Evolutionary conservation across 2,113 vertebrate species (phyloP).

Genomic region (Deroptyus accipitrinus): DNA sequence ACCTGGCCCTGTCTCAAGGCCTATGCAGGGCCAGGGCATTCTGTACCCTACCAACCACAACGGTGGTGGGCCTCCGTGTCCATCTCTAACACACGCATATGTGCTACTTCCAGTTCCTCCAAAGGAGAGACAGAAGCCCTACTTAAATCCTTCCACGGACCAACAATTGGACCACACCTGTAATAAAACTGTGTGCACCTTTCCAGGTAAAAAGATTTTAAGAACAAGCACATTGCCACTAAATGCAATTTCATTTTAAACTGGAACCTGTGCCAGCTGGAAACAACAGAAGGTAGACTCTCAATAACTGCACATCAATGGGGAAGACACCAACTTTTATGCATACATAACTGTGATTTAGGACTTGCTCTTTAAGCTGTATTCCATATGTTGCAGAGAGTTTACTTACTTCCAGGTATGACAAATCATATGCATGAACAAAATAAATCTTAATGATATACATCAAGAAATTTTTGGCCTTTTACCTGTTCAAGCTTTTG

Average conservation of each 20-base stretch:
- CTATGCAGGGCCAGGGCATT: not conserved
- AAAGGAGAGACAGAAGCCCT: not conserved
- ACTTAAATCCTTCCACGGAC: not conserved
- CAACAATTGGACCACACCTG: not conserved
- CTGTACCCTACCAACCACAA: not conserved
- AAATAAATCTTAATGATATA: not conserved
- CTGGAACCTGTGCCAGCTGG: not conserved
- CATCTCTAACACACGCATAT: not conserved
- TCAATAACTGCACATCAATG: not conserved
- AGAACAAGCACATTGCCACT: not conserved
- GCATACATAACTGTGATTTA: rapidly evolving
- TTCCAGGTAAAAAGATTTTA: not conserved
- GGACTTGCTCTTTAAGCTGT: not conserved
- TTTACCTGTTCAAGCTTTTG: slow-evolving; percentile 88
- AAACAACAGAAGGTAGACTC: not conserved
- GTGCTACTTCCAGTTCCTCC: not conserved
- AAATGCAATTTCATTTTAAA: not conserved
- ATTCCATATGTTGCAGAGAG: not conserved
- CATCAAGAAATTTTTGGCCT: not conserved
- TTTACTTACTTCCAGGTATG: not conserved
- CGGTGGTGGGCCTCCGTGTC: not conserved
- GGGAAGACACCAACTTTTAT: not conserved
- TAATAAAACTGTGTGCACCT: not conserved
- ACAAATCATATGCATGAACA: not conserved
- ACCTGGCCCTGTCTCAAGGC: not conserved